phyloP scores from a whole-genome alignment of 2,888 invertebrate genomes.

The Thelaira solivaga region DNA sequence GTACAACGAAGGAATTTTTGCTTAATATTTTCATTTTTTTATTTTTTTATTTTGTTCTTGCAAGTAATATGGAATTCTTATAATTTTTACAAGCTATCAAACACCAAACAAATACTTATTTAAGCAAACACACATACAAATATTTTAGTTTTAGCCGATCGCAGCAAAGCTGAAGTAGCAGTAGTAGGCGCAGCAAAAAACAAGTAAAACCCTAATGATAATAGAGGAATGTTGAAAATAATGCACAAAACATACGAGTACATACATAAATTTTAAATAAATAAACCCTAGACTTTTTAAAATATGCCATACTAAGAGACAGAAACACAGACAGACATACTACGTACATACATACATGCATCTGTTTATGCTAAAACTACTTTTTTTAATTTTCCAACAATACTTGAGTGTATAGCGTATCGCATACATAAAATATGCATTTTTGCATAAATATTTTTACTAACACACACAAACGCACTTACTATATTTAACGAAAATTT shows the following conservation, averaged over 20 bases:
- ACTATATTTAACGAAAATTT: not conserved
- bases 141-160: conserved; percentile 4
- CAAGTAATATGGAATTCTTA: conserved; percentile 11
- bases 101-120: conserved; percentile 8
- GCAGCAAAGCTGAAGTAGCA: too few species aligned
- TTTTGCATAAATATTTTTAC: conserved; percentile 41
- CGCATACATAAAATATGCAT: conserved; percentile 32
- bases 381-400: conserved; percentile 20
- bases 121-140: too few species aligned
- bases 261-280: not conserved
- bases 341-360: too few species aligned
- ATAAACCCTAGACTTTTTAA: not conserved
- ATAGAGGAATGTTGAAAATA: conserved; percentile 17
- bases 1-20: conserved; percentile 12
- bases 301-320: not conserved
- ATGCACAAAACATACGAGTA: not conserved
- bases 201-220: not conserved
- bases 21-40: not conserved
- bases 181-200: not conserved
- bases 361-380: not conserved
- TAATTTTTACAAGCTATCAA: conserved; percentile 5
- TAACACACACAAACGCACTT: too few species aligned
- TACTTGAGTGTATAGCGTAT: not conserved
- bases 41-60: too few species aligned
- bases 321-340: too few species aligned